Base-by-base conservation (phyloP, 2,797 vertebrate species). In the Propithecus perrieri region DNA sequence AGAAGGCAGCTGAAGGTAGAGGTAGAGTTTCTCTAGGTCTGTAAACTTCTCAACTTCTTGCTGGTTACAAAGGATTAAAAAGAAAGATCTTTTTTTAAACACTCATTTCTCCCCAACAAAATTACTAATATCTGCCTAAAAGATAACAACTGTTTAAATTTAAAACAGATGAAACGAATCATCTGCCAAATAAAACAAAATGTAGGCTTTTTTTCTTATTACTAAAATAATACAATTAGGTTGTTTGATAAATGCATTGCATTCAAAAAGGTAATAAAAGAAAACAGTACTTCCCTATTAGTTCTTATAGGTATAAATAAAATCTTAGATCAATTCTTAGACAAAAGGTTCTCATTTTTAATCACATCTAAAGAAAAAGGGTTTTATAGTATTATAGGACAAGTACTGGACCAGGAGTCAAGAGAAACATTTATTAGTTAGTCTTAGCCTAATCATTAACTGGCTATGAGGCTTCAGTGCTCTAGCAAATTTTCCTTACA, bases 21-120 rank as follows among this genome's bases (percentile, higher is more conserved):
- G 99, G 99, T 99, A 99, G 99, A 99, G 99, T 99, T 99, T 99
- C 99, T 99, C 99, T 98, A 99, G 99, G 99, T 99, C 99, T 99
- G 99, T 99, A 99, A 99, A 99, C 99, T 99, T 99, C 99, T 99
- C 99, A 99, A 99, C 99, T 99, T 99, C 99, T 99, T 99, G 99
- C 99, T 99, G 99, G 85, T 98, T 96, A 98, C 80, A 90, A 96
- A 97, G 93, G 55, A 94, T 96, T 90, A 74, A 95, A 97, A 94
- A 84, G 67, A 94, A 97, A 85, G 24, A 67, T 50, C 24, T 81
- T 95, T 79, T 28, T 48, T 9, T 94, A 95, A 74, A 93, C 2
- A 71, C 0, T 53, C 14, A 30, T 95, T 75, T 71, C 63, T 20
- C 71, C 63, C 59, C 43, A 85, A 93, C 38, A 88, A 91, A 92